Conservation (phyloP, 1,140 invertebrate species). For the Diploscapter pachys region DNA sequence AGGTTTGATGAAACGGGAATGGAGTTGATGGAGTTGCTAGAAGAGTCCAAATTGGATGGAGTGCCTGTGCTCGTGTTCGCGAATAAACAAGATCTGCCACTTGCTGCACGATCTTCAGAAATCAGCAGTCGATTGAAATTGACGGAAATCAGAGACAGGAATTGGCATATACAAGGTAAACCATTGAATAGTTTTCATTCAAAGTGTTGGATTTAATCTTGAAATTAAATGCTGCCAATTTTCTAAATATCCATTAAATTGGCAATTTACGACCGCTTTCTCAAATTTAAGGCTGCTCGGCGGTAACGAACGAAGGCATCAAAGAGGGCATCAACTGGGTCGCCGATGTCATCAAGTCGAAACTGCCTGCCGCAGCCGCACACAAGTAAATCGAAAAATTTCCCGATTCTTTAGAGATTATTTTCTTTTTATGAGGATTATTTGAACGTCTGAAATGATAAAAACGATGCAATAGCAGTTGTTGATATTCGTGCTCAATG, state of each 20-base stretch:
- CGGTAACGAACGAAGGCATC: constrained; percentile 82
- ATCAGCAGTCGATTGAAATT: constrained; percentile 83
- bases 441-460: no score
- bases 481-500: no score
- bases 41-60: constrained; percentile 83
- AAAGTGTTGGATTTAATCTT: no score
- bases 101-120: constrained; percentile 80
- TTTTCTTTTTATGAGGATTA: no score
- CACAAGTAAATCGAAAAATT: no score
- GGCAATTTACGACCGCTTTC: no score
- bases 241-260: no score
- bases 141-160: constrained; percentile 76
- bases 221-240: no score
- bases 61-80: constrained; percentile 83
- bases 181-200: no score
- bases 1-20: constrained; percentile 83
- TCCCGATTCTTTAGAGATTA: no score
- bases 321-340: constrained; percentile 65
- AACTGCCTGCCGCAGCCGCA: no score
- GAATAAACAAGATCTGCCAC: constrained; percentile 93
- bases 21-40: constrained; percentile 83
- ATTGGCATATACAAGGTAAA: constrained; percentile 73
- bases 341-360: neutral
- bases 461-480: no score
- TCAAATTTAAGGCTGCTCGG: constrained; percentile 86